A percentile compares a stretch with the other conserved stretches of the same genome.
Evolutionary conservation across 2,797 vertebrate genomes (phyloP).

Genomic region (Coregonus suidteri): DNA sequence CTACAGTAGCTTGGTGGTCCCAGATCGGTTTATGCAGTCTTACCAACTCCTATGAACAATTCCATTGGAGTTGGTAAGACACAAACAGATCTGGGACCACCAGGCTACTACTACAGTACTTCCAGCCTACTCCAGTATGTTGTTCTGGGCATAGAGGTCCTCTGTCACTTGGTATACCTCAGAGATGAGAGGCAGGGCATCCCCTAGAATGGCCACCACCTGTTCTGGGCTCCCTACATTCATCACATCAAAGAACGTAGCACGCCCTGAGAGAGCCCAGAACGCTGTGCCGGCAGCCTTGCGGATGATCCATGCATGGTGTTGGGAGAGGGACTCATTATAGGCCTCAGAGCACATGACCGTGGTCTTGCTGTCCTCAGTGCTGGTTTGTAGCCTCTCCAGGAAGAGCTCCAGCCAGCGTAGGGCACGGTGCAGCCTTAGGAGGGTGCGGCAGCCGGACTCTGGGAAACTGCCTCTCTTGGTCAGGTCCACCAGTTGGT

Average conservation of each 20-base stretch:
- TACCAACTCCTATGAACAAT: neutral
- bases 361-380: slow-evolving; percentile 76
- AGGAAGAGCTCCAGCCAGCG: slow-evolving; percentile 94
- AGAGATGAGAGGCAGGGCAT: slow-evolving; percentile 84
- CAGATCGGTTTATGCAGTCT: neutral
- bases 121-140: slow-evolving; percentile 72
- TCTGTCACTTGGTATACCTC: slow-evolving; percentile 86
- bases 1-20: neutral
- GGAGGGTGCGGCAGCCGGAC: slow-evolving; percentile 90
- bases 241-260: slow-evolving; percentile 87
- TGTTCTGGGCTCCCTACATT: slow-evolving; percentile 83
- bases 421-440: slow-evolving; percentile 90
- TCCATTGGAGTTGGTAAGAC: neutral
- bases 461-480: slow-evolving; percentile 64
- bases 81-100: neutral
- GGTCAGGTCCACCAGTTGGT: slow-evolving; percentile 75
- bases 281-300: slow-evolving; percentile 84
- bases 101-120: neutral
- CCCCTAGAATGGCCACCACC: slow-evolving; percentile 82
- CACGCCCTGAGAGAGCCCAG: slow-evolving; percentile 79
- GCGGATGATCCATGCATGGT: slow-evolving; percentile 88
- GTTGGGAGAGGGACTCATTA: slow-evolving; percentile 82
- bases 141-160: slow-evolving; percentile 78
- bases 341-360: slow-evolving; percentile 87
- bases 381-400: slow-evolving; percentile 84